Evolutionary conservation across 2,888 invertebrate genomes (phyloP), one percentile per base, ranked within the genome.

Genomic region (Chaetoderma sp.): DNA sequence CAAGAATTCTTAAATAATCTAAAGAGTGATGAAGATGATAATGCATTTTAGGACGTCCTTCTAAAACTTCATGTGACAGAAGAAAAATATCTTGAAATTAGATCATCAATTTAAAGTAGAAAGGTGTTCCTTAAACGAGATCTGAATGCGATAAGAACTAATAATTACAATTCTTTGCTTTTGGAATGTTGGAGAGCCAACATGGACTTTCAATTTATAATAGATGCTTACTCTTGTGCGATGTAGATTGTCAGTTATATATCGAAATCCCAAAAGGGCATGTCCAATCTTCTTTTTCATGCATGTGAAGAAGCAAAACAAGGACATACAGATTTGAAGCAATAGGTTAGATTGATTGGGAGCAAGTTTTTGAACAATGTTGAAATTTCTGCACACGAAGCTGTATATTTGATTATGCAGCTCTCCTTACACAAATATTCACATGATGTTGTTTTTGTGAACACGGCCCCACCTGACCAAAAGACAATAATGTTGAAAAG

Each of bases 51-150:
- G 18, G 36, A 55, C 23, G 18, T 55, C 18, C 36, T 55, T 4
- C 44, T 30, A 32, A 42, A 50, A 21, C 42, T 49, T 13, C 30
- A 59, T 39, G 33, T 63, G 49, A 32, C 28, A 16, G 30, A 49
- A 33, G 33, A 45, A 21, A 1, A 49, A 13, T 63, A 63, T 47
- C 2, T n/a, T 27, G 47, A 32, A 21, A 8, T 63, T 1, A 18
- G 33, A 39, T 4, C 47, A 10, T 60, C 55, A 3, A 8, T 60
- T 1, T 8, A 52, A 49, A 55, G n/a, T n/a, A n/a, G n/a, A n/a
- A n/a, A n/a, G n/a, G 59, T 65, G 8, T 60, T 65, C 36, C 36
- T 65, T 1, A 52, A 65, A 32, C 25, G 65, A 10, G 21, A 60
- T 23, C 50, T 36, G 6, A 25, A 18, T 10, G 56, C 60, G 18